These are phyloP conservation scores for Dicerorhinus sumatrensis DNA, from an alignment of 2,113 vertebrate species.

Conservation along the genomic window DNA sequence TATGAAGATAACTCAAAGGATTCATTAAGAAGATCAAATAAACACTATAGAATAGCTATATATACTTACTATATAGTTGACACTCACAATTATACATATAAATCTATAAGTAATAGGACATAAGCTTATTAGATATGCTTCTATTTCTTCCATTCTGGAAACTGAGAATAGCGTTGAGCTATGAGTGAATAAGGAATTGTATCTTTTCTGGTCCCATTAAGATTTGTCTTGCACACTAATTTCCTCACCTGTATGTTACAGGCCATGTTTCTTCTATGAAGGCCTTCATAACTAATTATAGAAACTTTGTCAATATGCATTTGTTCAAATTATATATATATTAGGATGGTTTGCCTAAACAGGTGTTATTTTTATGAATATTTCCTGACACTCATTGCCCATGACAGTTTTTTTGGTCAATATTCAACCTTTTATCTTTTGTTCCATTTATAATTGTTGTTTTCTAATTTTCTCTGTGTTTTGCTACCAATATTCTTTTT, in stretches of 20 bases:
- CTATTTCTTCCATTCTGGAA: neutral
- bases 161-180: neutral
- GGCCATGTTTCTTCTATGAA: neutral
- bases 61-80: neutral
- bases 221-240: neutral
- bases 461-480: neutral
- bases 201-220: neutral
- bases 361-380: neutral
- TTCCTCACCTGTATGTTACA: neutral
- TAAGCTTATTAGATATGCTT: neutral
- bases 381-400: neutral
- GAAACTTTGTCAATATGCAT: neutral
- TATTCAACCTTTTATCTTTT: neutral
- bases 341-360: neutral
- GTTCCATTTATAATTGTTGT: neutral
- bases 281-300: neutral
- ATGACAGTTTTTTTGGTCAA: neutral
- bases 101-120: neutral
- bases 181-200: neutral
- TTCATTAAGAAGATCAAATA: neutral
- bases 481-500: neutral
- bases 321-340: neutral
- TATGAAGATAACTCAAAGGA: neutral
- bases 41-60: neutral
- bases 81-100: neutral